Conservation (phyloP, 2,797 vertebrate species). For the Monodelphis domestica region DNA sequence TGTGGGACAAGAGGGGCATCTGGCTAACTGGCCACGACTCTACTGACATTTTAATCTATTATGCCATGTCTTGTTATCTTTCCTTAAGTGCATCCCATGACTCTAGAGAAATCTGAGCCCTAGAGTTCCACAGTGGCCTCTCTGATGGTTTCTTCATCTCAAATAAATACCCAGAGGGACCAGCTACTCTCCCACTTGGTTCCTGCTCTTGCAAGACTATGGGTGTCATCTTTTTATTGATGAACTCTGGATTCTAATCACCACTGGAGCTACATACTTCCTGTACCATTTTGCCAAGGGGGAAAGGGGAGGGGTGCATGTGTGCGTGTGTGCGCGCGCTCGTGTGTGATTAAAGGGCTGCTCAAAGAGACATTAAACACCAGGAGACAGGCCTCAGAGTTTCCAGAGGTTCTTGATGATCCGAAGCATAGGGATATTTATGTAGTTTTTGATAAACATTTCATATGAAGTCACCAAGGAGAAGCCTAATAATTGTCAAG, state of each 20-base stretch:
- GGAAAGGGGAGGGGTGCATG: no score
- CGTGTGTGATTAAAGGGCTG: not conserved
- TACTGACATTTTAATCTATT: slow-evolving; percentile 64
- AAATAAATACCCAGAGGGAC: not conserved
- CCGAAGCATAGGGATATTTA: slow-evolving; percentile 52
- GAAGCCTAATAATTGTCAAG: slow-evolving; percentile 75
- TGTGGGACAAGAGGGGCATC: not conserved
- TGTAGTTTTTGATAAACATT: slow-evolving; percentile 67
- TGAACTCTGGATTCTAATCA: slow-evolving; percentile 52
- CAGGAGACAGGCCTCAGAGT: not conserved
- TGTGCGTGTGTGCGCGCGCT: no score
- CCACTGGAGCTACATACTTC: slow-evolving; percentile 39
- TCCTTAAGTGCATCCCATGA: slow-evolving; percentile 70
- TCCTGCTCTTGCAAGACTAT: not conserved
- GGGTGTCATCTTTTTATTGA: slow-evolving; percentile 33
- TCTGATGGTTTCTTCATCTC: slow-evolving; percentile 6
- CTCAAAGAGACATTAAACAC: slow-evolving; percentile 60
- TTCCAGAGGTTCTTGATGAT: slow-evolving; percentile 50
- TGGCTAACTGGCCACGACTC: slow-evolving; percentile 45
- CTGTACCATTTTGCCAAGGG: slow-evolving; percentile 30
- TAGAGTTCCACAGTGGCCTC: slow-evolving; percentile 39
- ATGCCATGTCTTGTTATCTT: slow-evolving; percentile 57
- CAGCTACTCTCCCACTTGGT: slow-evolving; percentile 5
- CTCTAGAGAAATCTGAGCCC: slow-evolving; percentile 57
- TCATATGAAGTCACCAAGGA: slow-evolving; percentile 70